A percentile compares a stretch with the other conserved stretches of the same genome.
phyloP scores from a whole-genome alignment of 2,888 invertebrate genomes.

The Halictus quadricinctus region DNA sequence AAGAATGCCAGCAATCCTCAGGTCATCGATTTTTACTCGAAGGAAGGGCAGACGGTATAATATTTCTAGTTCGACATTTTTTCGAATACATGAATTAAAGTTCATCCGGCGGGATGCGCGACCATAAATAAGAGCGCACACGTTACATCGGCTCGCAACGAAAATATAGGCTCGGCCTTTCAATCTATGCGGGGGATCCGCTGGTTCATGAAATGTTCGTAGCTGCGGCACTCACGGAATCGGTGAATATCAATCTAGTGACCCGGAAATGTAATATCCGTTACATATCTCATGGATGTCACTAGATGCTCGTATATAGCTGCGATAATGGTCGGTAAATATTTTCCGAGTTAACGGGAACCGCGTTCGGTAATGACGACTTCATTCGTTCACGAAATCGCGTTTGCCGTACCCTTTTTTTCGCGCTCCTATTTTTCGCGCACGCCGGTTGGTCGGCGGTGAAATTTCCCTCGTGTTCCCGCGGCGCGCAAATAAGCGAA shows the following conservation, averaged over 20 bases:
- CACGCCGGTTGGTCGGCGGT: background rate
- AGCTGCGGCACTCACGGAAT: conserved; percentile 34
- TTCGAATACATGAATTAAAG: conserved; percentile 15
- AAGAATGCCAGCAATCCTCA: background rate
- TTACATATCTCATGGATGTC: conserved; percentile 64
- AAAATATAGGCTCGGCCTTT: conserved; percentile 37
- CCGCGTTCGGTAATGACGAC: background rate
- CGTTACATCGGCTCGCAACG: conserved; percentile 6
- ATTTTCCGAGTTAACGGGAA: conserved; percentile 39
- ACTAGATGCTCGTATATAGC: conserved; percentile 43
- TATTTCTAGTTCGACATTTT: background rate
- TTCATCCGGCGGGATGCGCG: conserved; percentile 12
- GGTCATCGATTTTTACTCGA: background rate
- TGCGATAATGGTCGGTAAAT: conserved; percentile 60
- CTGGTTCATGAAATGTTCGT: conserved; percentile 54
- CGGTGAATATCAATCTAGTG: conserved; percentile 65
- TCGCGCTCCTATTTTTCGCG: background rate
- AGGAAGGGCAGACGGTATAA: background rate
- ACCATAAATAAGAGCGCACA: conserved; percentile 36
- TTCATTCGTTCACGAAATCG: conserved; percentile 13
- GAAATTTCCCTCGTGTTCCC: background rate
- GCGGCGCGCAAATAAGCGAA: background rate
- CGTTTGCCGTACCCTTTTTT: background rate
- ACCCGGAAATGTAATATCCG: conserved; percentile 69
- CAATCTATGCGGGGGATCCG: conserved; percentile 31